These are phyloP conservation scores for Cyprinus carpio DNA, from an alignment of 2,113 vertebrate genomes.

Conservation along the genomic window DNA sequence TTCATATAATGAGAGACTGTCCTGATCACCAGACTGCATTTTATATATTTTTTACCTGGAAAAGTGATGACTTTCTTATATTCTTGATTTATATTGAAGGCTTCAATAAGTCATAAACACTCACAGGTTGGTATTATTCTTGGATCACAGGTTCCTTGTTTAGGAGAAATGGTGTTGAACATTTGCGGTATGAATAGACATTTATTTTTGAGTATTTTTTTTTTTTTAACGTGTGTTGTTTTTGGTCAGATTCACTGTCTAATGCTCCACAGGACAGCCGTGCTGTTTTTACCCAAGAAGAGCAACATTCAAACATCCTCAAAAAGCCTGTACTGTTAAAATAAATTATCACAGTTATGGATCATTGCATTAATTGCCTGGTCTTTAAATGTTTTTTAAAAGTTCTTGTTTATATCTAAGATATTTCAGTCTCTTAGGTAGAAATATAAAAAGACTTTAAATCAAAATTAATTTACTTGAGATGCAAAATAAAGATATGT, in stretches of 20 bases:
- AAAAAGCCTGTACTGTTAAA: not conserved
- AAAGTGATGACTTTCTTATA: too few relatives aligned
- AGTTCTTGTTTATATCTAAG: not conserved
- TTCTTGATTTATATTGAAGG: not conserved
- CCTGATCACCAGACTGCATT: too few relatives aligned
- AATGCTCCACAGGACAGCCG: conserved; percentile 58
- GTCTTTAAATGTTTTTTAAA: not conserved
- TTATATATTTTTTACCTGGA: too few relatives aligned
- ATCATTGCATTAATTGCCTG: not conserved
- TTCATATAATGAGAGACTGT: too few relatives aligned
- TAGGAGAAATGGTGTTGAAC: not conserved
- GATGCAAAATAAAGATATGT: not conserved
- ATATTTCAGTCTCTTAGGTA: not conserved
- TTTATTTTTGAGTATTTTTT: too few relatives aligned
- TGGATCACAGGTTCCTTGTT: not conserved
- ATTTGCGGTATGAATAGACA: not conserved
- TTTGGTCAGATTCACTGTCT: conserved; percentile 65
- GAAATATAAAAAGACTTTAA: not conserved
- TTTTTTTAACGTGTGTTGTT: conserved; percentile 53
- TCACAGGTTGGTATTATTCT: conserved; percentile 31
- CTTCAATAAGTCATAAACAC: not conserved
- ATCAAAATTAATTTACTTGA: not conserved
- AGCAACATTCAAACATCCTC: not conserved
- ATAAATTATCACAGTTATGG: not conserved
- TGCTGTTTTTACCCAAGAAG: conserved; percentile 27